Percentiles rank a stretch among this genome's conserved stretches.
Conservation (phyloP, 2,113 vertebrate species). For the Sigmodon hispidus region DNA sequence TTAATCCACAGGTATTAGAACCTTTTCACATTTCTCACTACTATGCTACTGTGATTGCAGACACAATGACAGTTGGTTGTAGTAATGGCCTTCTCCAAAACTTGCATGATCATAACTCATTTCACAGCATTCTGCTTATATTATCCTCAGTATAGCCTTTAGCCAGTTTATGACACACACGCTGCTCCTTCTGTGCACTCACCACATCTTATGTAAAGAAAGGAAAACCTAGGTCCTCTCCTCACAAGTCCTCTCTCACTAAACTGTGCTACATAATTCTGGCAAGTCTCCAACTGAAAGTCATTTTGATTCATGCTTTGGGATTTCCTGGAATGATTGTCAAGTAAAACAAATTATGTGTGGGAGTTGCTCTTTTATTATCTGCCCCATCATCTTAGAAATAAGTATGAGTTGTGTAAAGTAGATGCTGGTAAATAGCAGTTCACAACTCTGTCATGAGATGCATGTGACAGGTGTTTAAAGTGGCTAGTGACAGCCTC, state of each 20-base stretch:
- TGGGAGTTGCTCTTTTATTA: not conserved
- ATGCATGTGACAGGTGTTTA: conserved; percentile 13
- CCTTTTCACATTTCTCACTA: conserved; percentile 40
- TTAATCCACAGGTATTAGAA: not conserved
- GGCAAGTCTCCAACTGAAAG: not conserved
- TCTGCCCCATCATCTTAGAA: conserved; percentile 23
- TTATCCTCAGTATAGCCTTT: conserved; percentile 10
- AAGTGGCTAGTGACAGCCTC: not conserved
- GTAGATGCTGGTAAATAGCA: not conserved
- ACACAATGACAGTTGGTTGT: not conserved
- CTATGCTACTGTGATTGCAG: not conserved
- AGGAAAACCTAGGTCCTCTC: not conserved
- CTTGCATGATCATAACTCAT: not conserved
- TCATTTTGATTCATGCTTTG: conserved; percentile 31
- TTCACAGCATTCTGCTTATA: not conserved
- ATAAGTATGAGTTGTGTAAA: not conserved
- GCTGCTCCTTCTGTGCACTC: not conserved
- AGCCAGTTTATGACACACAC: not conserved
- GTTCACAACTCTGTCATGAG: not conserved
- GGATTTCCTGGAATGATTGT: conserved; percentile 10
- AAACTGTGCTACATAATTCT: not conserved
- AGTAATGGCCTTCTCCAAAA: not conserved
- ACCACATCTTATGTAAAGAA: conserved; percentile 24
- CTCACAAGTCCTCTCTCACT: not conserved
- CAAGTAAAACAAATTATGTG: conserved; percentile 28